Evolutionary conservation across 2,888 invertebrate species (phyloP).

Genomic region (Erebia ligea): DNA sequence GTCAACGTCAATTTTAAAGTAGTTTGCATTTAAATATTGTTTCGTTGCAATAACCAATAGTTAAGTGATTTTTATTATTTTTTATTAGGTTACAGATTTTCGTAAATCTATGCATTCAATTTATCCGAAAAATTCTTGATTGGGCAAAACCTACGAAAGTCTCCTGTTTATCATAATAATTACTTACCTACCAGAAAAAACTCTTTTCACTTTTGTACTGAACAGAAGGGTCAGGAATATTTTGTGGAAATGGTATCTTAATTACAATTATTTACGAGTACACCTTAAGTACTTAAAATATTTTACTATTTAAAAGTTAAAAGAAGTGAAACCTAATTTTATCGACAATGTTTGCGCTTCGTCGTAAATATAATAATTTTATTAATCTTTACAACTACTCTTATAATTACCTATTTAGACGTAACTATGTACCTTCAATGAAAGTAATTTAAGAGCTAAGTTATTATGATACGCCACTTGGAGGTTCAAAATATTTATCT

Average conservation of each 20-base stretch:
- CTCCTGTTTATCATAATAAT: too few relatives aligned
- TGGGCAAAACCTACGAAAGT: too few relatives aligned
- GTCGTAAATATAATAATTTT: not conserved
- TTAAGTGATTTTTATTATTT: not conserved
- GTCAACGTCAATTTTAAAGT: slow-evolving; percentile 35
- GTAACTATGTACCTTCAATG: slow-evolving; percentile 34
- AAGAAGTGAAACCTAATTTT: not conserved
- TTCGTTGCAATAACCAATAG: slow-evolving; percentile 30
- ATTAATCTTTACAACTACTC: slow-evolving; percentile 29
- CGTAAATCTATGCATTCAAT: not conserved
- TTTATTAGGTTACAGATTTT: slow-evolving; percentile 29
- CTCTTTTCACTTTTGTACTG: too few relatives aligned
- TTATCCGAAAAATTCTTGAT: too few relatives aligned
- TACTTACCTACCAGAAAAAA: too few relatives aligned
- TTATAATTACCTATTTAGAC: slow-evolving; percentile 32
- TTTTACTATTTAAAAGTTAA: not conserved
- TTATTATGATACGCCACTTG: slow-evolving; percentile 68
- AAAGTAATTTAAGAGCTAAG: slow-evolving; percentile 31
- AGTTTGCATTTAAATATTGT: slow-evolving; percentile 46
- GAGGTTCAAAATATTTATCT: slow-evolving; percentile 61
- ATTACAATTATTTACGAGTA: too few relatives aligned
- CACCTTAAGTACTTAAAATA: not conserved
- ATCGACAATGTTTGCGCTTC: not conserved
- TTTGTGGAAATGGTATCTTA: too few relatives aligned
- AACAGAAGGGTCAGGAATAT: too few relatives aligned